Conservation (phyloP, 37 sponge, comb jelly and placozoan species). For the Dysidea cf. avara region DNA sequence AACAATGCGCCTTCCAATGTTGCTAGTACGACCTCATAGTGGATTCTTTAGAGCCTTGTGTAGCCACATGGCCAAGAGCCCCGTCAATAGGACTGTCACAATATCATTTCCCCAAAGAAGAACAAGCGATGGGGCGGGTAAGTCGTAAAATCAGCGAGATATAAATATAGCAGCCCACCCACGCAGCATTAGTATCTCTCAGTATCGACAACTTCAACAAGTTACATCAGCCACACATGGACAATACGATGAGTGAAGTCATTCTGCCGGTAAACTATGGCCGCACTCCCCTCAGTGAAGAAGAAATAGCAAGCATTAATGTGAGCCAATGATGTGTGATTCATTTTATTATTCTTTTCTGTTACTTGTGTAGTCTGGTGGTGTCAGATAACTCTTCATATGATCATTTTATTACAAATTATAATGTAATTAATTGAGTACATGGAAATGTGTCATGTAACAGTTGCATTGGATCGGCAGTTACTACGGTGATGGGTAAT, state of each 20-base stretch:
- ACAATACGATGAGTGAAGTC: background rate
- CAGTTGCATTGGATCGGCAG: conserved; percentile 50
- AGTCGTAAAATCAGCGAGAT: background rate
- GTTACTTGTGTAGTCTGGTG: conserved; percentile 21
- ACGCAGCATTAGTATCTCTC: conserved; percentile 5
- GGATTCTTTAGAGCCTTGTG: too few relatives aligned
- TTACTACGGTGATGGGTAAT: conserved; percentile 55
- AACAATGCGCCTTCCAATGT: too few relatives aligned
- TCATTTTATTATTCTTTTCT: background rate
- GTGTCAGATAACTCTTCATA: conserved; percentile 18
- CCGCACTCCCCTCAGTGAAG: conserved; percentile 8
- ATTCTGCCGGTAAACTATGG: conserved; percentile 42
- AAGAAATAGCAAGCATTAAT: conserved; percentile 63
- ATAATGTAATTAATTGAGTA: conserved; percentile 3
- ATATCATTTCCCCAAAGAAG: conserved; percentile 55
- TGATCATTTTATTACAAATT: background rate
- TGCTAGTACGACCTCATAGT: too few relatives aligned
- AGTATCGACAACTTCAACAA: conserved; percentile 24
- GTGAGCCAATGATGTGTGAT: conserved; percentile 21
- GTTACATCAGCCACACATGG: background rate
- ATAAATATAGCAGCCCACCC: too few relatives aligned
- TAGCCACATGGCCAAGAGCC: too few relatives aligned
- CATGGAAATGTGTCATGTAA: background rate
- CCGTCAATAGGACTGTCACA: too few relatives aligned
- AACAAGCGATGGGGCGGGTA: conserved; percentile 51